These are phyloP conservation scores for Pangasianodon hypophthalmus DNA, from an alignment of 2,113 vertebrate genomes.

Conservation along the genomic window DNA sequence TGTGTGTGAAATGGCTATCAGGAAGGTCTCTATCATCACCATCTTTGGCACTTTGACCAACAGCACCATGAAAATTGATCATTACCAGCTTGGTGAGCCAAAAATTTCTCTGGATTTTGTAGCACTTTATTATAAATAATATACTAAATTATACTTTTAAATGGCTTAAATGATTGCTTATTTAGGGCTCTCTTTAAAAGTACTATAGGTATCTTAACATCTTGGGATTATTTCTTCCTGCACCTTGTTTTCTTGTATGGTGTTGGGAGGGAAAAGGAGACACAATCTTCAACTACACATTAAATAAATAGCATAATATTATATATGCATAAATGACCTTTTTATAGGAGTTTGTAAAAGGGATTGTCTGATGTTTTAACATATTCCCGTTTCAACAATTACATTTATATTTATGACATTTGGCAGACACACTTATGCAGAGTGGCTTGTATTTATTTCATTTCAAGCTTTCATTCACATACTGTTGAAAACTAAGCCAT, in stretches of 20 bases:
- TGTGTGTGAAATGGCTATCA: constrained; percentile 98
- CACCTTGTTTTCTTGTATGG: neutral
- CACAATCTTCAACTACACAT: no score
- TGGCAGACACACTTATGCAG: neutral
- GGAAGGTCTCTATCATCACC: constrained; percentile 92
- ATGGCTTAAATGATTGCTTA: neutral
- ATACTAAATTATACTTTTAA: neutral
- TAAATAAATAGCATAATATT: neutral
- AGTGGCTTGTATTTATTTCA: neutral
- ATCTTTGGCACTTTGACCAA: constrained; percentile 90
- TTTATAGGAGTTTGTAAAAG: neutral
- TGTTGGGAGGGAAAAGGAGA: neutral
- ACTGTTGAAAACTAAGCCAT: neutral
- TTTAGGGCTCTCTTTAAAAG: neutral
- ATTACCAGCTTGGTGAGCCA: constrained; percentile 92
- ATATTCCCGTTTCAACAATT: neutral
- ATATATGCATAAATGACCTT: neutral
- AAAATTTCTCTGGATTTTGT: neutral
- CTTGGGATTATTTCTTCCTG: neutral
- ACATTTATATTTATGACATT: neutral
- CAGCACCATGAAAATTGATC: constrained; percentile 98
- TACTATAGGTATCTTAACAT: neutral
- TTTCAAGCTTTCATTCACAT: neutral
- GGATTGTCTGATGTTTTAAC: neutral
- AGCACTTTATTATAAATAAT: no score